These are phyloP conservation scores for Alloplasta piceator DNA, from an alignment of 2,888 invertebrate species.

Conservation along the genomic window DNA sequence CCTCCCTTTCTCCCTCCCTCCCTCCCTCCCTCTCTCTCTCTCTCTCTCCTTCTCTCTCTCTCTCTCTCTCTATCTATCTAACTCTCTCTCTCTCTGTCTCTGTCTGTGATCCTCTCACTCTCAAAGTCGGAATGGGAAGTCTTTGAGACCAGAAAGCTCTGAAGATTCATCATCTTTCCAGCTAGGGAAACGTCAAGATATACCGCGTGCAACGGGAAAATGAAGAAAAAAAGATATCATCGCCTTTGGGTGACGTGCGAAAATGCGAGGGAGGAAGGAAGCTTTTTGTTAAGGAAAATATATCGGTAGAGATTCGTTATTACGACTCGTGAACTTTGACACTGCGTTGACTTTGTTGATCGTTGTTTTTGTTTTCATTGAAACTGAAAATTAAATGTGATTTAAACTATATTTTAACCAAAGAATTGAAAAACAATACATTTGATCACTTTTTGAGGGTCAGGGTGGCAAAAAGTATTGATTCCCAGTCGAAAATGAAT, in stretches of 20 bases:
- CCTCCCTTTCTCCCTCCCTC: neutral
- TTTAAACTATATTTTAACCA: too few relatives aligned
- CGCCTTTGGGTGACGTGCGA: neutral
- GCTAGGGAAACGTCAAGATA: neutral
- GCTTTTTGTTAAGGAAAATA: too few relatives aligned
- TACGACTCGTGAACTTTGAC: too few relatives aligned
- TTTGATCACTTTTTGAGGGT: too few relatives aligned
- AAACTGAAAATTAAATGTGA: too few relatives aligned
- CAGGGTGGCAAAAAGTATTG: too few relatives aligned
- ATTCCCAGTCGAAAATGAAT: too few relatives aligned
- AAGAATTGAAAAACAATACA: too few relatives aligned
- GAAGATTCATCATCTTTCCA: slow-evolving; percentile 24
- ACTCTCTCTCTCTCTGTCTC: slow-evolving; percentile 8
- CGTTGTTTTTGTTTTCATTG: too few relatives aligned
- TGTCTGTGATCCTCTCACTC: neutral
- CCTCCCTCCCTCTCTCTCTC: slow-evolving; percentile 1
- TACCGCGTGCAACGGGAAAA: neutral
- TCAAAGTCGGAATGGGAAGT: slow-evolving; percentile 26
- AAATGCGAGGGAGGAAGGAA: too few relatives aligned
- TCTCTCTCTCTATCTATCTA: slow-evolving; percentile 4
- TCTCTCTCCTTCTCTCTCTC: slow-evolving; percentile 4
- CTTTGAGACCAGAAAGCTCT: slow-evolving; percentile 45
- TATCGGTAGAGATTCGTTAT: too few relatives aligned
- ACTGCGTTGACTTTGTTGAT: too few relatives aligned
- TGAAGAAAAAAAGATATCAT: neutral